Conservation (phyloP, 2,797 vertebrate genomes). For the Characodon lateralis region DNA sequence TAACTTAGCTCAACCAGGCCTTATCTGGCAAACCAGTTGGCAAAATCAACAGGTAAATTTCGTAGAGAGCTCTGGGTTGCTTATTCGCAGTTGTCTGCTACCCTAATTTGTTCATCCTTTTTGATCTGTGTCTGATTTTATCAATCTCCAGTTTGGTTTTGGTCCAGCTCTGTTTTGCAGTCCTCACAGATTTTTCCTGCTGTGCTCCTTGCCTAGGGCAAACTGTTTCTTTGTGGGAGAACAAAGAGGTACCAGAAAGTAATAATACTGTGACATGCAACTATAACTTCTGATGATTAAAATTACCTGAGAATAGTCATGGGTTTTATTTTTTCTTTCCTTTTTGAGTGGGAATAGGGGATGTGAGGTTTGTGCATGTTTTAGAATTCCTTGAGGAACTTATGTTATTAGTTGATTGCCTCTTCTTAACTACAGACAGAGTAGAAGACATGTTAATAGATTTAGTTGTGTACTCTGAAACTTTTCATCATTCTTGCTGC, state of each 20-base stretch:
- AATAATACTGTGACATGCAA: not conserved
- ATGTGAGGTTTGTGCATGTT: not conserved
- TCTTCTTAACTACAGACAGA: not conserved
- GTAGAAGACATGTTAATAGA: not conserved
- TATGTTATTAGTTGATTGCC: not conserved
- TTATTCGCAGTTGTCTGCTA: not conserved
- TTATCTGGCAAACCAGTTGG: not conserved
- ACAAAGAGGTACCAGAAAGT: not conserved
- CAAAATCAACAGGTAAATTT: no score
- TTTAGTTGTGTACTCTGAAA: not conserved
- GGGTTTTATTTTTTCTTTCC: not conserved
- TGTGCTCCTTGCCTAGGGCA: not conserved
- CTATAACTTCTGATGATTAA: not conserved
- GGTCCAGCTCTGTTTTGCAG: not conserved
- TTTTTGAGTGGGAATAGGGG: not conserved
- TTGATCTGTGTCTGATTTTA: not conserved
- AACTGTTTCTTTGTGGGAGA: not conserved
- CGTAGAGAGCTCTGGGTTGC: not conserved
- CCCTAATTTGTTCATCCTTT: not conserved
- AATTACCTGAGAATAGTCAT: not conserved
- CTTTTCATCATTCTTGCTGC: conserved; percentile 27
- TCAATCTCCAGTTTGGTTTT: not conserved
- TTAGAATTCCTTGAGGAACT: not conserved
- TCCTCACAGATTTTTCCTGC: not conserved
- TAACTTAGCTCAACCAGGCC: not conserved